Percentiles rank a stretch among this genome's conserved stretches.
Evolutionary conservation across 2,888 invertebrate genomes (phyloP).

Genomic region (Podabrus alpinus): DNA sequence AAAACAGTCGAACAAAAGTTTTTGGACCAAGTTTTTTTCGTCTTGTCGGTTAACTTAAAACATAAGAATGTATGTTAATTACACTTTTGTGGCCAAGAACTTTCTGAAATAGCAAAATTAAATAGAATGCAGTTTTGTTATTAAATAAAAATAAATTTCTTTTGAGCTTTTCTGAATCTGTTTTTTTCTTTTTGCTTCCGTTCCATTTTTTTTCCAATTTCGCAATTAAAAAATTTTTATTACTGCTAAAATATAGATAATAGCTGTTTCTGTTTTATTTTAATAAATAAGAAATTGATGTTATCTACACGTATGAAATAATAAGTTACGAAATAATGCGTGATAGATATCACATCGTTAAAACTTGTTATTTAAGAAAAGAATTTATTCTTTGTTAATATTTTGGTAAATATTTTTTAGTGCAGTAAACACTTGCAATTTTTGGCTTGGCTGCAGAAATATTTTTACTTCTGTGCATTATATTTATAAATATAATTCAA

Average conservation of each 20-base stretch:
- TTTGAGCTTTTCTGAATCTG: neutral
- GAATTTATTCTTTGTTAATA: neutral
- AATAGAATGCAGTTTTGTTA: neutral
- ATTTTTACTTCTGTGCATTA: slow-evolving; percentile 9
- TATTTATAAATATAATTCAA: slow-evolving; percentile 17
- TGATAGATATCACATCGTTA: neutral
- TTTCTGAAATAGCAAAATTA: neutral
- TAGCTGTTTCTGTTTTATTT: neutral
- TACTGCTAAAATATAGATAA: too few species aligned
- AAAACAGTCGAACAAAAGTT: neutral
- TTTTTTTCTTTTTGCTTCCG: neutral
- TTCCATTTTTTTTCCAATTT: neutral
- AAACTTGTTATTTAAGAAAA: neutral
- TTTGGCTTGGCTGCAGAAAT: slow-evolving; percentile 15
- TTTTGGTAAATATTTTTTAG: slow-evolving; percentile 8
- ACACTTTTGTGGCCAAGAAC: neutral
- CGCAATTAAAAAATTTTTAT: too few species aligned
- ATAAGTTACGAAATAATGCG: neutral
- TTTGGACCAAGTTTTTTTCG: neutral
- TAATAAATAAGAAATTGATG: neutral
- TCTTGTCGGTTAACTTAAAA: neutral
- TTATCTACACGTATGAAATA: neutral
- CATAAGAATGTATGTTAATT: neutral
- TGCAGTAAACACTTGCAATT: slow-evolving; percentile 19
- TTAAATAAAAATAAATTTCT: neutral